These are phyloP conservation scores for Ophioninae sp. DNA, from an alignment of 2,888 invertebrate species.

Conservation along the genomic window DNA sequence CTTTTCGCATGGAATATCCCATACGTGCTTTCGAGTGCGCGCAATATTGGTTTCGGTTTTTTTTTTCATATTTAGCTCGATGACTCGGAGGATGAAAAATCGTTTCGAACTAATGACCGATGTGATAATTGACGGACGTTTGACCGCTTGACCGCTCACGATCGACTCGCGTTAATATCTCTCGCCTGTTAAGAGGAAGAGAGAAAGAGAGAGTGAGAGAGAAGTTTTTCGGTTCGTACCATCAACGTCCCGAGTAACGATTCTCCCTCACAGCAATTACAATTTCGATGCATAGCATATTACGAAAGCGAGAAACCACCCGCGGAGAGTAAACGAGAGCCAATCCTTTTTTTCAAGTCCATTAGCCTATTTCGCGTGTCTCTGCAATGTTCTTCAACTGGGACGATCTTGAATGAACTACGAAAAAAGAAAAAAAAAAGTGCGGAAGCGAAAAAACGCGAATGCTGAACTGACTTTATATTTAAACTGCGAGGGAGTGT, in stretches of 20 bases:
- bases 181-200: constrained; percentile 31
- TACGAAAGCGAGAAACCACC: constrained; percentile 58
- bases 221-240: constrained; percentile 22
- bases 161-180: constrained; percentile 52
- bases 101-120: constrained; percentile 56
- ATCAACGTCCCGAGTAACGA: constrained; percentile 30
- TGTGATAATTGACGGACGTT: constrained; percentile 63
- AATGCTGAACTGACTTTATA: background rate
- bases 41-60: constrained; percentile 41
- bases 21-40: constrained; percentile 10
- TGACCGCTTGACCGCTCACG: constrained; percentile 54
- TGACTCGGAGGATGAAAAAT: constrained; percentile 55
- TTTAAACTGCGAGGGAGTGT: background rate
- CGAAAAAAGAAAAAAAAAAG: background rate
- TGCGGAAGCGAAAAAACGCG: constrained; percentile 1
- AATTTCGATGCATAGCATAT: constrained; percentile 57
- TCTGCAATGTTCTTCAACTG: constrained; percentile 19
- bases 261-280: constrained; percentile 52
- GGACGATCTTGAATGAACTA: background rate
- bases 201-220: constrained; percentile 28
- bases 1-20: constrained; percentile 10
- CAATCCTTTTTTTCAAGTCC: constrained; percentile 37
- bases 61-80: constrained; percentile 18
- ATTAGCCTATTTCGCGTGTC: constrained; percentile 49
- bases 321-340: constrained; percentile 44